Evolutionary conservation across 2,797 vertebrate genomes (phyloP), one percentile per base, ranked within the genome.

Genomic region (Channa striata): DNA sequence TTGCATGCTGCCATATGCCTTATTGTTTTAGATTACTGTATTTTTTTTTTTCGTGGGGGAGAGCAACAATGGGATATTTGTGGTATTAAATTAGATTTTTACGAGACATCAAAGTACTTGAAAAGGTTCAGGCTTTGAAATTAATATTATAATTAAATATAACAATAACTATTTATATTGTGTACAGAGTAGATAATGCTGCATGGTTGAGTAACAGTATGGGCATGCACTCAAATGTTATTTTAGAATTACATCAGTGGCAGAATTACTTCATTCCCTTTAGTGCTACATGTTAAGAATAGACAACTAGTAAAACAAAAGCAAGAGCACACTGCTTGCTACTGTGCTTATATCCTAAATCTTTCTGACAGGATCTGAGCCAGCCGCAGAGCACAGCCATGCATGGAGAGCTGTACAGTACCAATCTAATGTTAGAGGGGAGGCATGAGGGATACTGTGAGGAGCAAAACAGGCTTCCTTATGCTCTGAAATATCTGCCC

Each of bases 401-500:
- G 17, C 34, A 52, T 44, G 49, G 46, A 70, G 52, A 72, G 59
- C 42, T 77, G 10, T 49, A 80, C n/a, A n/a, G n/a, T n/a, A n/a
- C 69, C 67, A 68, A 62, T 63, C n/a, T 36, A 52, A 16, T 64
- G 40, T 64, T 34, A 48, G 25, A 65, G 12, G 37, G 39, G 34
- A 53, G 59, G 44, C 60, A 60, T 77, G 69, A 79, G 72, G 64
- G 11, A 12, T 78, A 19, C 56, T 51, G 61, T 68, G 56, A 36
- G 60, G 66, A 62, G 65, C 65, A 61, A 56, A 81, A 63, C 5
- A 14, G 57, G 40, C 30, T 73, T 43, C 63, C 44, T 72, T 67
- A 40, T 43, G 72, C 73, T 81, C 82, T 85, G 86, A 87, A 81
- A 90, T 89, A 90, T 51, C 59, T 53, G 43, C 63, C 39, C 42